Conservation (phyloP, 2,113 vertebrate species). For the Siphamia tubifer region DNA sequence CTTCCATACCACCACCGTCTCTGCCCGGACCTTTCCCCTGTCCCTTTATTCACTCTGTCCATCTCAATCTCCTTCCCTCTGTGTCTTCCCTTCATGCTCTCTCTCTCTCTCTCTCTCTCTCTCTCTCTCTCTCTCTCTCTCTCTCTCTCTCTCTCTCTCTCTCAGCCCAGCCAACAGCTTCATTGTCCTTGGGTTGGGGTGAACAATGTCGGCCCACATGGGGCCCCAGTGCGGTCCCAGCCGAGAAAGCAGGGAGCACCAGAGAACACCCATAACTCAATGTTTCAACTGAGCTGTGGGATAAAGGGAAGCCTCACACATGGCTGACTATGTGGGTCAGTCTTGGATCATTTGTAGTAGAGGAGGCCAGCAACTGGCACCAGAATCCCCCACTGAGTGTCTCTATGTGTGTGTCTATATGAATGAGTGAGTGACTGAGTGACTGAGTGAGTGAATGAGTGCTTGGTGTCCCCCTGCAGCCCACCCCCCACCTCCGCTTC, state of each 20-base stretch:
- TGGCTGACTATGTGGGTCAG: constrained; percentile 81
- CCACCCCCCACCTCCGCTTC: constrained; percentile 52
- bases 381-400: constrained; percentile 66
- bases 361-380: constrained; percentile 77
- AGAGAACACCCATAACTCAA: constrained; percentile 77
- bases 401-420: constrained; percentile 25
- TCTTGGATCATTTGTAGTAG: constrained; percentile 72
- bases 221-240: constrained; percentile 67
- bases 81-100: too few species aligned
- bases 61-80: constrained; percentile 42
- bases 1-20: constrained; percentile 27
- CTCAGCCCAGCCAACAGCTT: constrained; percentile 55
- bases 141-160: constrained; percentile 19
- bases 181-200: constrained; percentile 71
- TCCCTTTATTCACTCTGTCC: constrained; percentile 35
- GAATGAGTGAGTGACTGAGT: constrained; percentile 17
- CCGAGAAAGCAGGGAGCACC: constrained; percentile 67
- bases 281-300: constrained; percentile 67
- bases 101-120: neutral
- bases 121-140: constrained; percentile 1
- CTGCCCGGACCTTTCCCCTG: constrained; percentile 7
- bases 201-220: constrained; percentile 72
- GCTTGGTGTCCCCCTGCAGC: constrained; percentile 56
- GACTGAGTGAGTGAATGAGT: constrained; percentile 51
- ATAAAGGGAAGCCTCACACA: constrained; percentile 80